Base-by-base conservation (phyloP, 2,888 invertebrate species). In the Leptopilina myrica region DNA sequence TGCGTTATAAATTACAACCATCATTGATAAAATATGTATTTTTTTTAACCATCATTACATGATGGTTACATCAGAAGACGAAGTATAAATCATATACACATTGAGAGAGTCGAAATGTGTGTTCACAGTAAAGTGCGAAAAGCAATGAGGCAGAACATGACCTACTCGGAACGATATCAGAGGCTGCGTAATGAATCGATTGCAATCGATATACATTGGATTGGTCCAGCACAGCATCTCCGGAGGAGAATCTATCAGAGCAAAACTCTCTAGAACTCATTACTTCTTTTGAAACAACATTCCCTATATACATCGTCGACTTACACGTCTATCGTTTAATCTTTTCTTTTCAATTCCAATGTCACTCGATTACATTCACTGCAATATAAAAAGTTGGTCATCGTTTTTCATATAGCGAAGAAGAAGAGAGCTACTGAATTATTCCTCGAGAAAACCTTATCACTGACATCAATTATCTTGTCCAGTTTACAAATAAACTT, bases 211-310 rank as follows among this genome's bases (percentile, higher is more conserved):
- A 73, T 33, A 73, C 73, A 56, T 56, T 53, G 33, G 33, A 56
- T 56, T n/a, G 53, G 73, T 49, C 49, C 49, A 49, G 49, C 49
- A 7, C 69, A 73, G 33, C 73, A 33, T 73, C 73, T 73, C 56
- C 56, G 53, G 56, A 53, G 33, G 56, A 43, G 43, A 62, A n/a
- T 62, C 5, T 33, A n/a, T 33, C 26, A 11, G 9, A 49, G 49
- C 11, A 49, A 26, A 73, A 73, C 73, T 69, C 69, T 69, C 69
- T 69, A n/a, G 56, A 73, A 56, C 73, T 69, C 26, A 14, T 73
- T 56, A 73, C 56, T 73, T 73, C 53, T 73, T 73, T 26, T 33
- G 26, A 26, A 53, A 26, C n/a, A 73, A 33, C 53, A 73, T 73
- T 73, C 33, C 53, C 69, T 69, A 69, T 43, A 43, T 33, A 33